Evolutionary conservation across 2,888 invertebrate genomes (phyloP).

Genomic region (Habroteleia sp.): DNA sequence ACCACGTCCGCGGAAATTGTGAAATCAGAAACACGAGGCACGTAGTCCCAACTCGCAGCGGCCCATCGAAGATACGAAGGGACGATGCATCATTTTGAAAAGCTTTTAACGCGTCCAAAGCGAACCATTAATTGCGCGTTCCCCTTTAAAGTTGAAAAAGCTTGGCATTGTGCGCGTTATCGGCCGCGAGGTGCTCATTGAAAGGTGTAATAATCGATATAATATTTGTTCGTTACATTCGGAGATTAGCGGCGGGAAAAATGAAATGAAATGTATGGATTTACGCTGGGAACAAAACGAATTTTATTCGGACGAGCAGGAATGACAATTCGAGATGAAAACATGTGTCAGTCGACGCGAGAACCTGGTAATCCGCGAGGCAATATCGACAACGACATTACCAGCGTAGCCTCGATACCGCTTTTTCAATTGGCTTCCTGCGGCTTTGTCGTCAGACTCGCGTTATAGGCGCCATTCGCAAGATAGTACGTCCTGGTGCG

Average conservation of each 20-base stretch:
- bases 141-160: constrained; percentile 20
- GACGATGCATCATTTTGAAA: constrained; percentile 61
- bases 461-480: constrained; percentile 62
- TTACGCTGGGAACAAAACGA: constrained; percentile 50
- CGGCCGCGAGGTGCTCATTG: constrained; percentile 25
- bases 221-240: constrained; percentile 57
- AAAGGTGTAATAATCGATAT: constrained; percentile 53
- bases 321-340: constrained; percentile 60
- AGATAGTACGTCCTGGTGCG: constrained; percentile 63
- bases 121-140: constrained; percentile 40
- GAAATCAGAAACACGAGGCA: constrained; percentile 80
- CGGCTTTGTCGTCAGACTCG: constrained; percentile 71
- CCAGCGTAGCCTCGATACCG: constrained; percentile 68
- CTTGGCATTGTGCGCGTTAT: constrained; percentile 21
- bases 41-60: constrained; percentile 70
- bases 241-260: constrained; percentile 55
- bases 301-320: constrained; percentile 57
- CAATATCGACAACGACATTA: constrained; percentile 66
- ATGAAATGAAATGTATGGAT: constrained; percentile 43
- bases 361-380: constrained; percentile 65
- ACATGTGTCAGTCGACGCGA: constrained; percentile 50
- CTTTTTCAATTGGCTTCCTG: constrained; percentile 74
- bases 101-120: constrained; percentile 48
- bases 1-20: constrained; percentile 80
- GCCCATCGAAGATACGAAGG: constrained; percentile 48